A percentile compares a stretch with the other conserved stretches of the same genome.
These are phyloP conservation scores for Crioceris asparagi DNA, from an alignment of 2,888 invertebrate species.

Conservation along the genomic window DNA sequence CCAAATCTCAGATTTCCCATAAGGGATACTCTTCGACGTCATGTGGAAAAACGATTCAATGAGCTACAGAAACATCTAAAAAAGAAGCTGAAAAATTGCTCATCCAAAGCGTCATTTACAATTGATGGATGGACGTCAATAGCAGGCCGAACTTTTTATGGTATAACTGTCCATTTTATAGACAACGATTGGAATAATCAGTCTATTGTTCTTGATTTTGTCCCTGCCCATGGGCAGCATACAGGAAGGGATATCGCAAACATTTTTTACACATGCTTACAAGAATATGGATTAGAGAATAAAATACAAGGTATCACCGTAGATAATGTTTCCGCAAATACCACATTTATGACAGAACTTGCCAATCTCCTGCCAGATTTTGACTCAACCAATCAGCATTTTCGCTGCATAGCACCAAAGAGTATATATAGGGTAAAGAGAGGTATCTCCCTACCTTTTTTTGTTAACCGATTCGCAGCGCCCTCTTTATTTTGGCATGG, in stretches of 20 bases:
- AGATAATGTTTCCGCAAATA: conserved; percentile 18
- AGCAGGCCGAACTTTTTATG: conserved; percentile 19
- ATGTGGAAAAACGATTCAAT: conserved; percentile 2
- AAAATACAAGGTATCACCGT: conserved; percentile 22
- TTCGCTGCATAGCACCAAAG: too few relatives aligned
- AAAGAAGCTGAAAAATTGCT: conserved; percentile 1
- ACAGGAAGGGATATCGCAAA: too few relatives aligned
- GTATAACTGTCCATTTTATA: conserved; percentile 22
- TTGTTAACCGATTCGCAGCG: too few relatives aligned
- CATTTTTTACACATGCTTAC: conserved; percentile 13
- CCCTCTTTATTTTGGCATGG: too few relatives aligned
- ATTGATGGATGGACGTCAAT: conserved; percentile 23
- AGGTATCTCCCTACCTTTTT: too few relatives aligned
- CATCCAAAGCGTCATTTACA: conserved; percentile 15
- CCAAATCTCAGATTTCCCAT: conserved; percentile 5
- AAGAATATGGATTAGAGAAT: conserved; percentile 12
- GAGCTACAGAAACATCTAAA: conserved; percentile 3
- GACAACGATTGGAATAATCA: conserved; percentile 18
- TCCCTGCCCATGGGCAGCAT: conserved; percentile 20
- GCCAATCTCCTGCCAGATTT: conserved; percentile 6
- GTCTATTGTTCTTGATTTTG: conserved; percentile 21
- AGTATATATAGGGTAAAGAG: too few relatives aligned
- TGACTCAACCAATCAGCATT: conserved; percentile 20
- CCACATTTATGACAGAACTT: too few relatives aligned
- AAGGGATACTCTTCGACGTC: conserved; percentile 3